Conservation (phyloP, 2,113 vertebrate genomes). For the Atherinomorus stipes region DNA sequence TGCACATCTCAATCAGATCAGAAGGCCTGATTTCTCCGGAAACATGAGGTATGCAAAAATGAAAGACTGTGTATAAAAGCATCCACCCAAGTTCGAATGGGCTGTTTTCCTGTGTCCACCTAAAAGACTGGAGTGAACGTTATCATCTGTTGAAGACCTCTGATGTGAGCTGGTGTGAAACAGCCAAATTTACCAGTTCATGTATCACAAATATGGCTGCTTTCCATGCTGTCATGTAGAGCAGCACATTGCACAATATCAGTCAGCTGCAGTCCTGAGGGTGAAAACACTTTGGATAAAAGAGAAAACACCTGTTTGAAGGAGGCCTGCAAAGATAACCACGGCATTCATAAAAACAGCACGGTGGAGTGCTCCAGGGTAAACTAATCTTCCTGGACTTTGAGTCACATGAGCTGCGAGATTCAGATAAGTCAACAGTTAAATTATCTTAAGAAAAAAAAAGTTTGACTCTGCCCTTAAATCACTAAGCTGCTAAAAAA, state of each 20-base stretch:
- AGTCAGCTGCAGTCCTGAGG: constrained; percentile 42
- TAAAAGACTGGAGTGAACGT: neutral
- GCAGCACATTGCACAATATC: constrained; percentile 27
- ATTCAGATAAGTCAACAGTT: neutral
- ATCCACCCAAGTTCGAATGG: neutral
- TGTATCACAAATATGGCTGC: constrained; percentile 24
- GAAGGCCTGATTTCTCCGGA: neutral
- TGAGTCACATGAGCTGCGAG: neutral
- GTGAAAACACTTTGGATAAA: constrained; percentile 30
- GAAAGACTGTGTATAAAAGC: constrained; percentile 15
- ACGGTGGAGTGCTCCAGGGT: neutral
- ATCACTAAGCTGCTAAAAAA: neutral
- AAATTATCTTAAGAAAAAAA: too few relatives aligned
- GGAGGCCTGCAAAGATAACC: constrained; percentile 9
- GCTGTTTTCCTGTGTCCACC: neutral
- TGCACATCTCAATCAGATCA: neutral
- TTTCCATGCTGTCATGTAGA: constrained; percentile 23
- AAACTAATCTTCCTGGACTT: neutral
- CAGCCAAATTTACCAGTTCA: constrained; percentile 36
- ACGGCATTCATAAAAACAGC: neutral
- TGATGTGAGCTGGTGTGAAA: constrained; percentile 1
- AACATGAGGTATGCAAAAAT: neutral
- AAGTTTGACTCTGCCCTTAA: too few relatives aligned
- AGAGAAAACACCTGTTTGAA: constrained; percentile 15
- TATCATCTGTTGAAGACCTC: neutral